These are phyloP conservation scores for Cyphomyrmex costatus DNA, from an alignment of 1,140 invertebrate genomes.

Conservation along the genomic window DNA sequence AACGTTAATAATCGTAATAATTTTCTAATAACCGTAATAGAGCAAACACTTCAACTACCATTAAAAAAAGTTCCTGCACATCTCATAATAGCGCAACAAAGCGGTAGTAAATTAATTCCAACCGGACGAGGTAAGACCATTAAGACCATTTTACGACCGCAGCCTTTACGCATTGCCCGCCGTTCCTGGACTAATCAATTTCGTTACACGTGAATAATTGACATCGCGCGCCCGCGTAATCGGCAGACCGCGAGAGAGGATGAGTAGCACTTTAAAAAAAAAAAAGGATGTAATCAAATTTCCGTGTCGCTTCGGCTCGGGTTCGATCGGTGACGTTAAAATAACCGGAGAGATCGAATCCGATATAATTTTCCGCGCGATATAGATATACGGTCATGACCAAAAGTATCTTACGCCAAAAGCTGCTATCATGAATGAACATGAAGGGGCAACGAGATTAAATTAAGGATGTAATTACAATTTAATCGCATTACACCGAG, in stretches of 20 bases:
- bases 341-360: constrained; percentile 25
- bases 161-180: constrained; percentile 31
- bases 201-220: constrained; percentile 59
- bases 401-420: background rate
- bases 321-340: constrained; percentile 36
- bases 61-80: constrained; percentile 28
- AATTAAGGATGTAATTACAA: background rate
- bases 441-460: background rate
- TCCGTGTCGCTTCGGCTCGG: constrained; percentile 11
- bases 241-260: constrained; percentile 43
- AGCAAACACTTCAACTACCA: constrained; percentile 32
- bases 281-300: constrained; percentile 41
- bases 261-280: constrained; percentile 43
- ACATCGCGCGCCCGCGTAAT: constrained; percentile 38
- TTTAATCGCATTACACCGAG: background rate
- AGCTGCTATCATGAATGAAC: background rate
- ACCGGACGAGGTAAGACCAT: constrained; percentile 50
- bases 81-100: constrained; percentile 35
- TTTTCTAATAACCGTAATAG: background rate
- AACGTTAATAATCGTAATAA: too few species aligned
- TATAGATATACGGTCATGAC: background rate
- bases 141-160: constrained; percentile 54
- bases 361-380: background rate
- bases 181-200: constrained; percentile 53
- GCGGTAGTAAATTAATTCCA: constrained; percentile 45